Conservation (phyloP, 1,140 invertebrate genomes). For the Popillia japonica region DNA sequence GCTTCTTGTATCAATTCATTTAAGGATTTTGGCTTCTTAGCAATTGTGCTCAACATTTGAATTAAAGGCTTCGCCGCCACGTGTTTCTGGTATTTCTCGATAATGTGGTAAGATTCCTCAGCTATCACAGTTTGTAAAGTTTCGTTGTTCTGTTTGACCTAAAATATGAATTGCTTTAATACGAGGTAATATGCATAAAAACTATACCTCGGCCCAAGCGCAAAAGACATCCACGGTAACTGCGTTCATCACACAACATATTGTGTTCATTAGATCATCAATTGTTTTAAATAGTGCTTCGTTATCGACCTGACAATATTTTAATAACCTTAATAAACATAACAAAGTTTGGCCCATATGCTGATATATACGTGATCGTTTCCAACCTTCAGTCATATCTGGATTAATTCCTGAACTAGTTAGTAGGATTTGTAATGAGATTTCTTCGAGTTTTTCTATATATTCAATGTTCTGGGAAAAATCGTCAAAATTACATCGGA, state of each 20-base stretch:
- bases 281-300: slow-evolving; percentile 46
- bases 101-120: slow-evolving; percentile 50
- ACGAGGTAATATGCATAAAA: not conserved
- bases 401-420: slow-evolving; percentile 48
- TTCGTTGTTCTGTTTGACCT: slow-evolving; percentile 50
- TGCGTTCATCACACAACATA: slow-evolving; percentile 47
- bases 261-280: slow-evolving; percentile 45
- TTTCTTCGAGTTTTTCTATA: slow-evolving; percentile 45
- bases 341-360: slow-evolving; percentile 53
- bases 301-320: slow-evolving; percentile 47
- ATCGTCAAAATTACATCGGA: not conserved
- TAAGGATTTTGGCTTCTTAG: slow-evolving; percentile 55
- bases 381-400: slow-evolving; percentile 46
- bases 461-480: slow-evolving; percentile 1
- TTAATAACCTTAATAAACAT: slow-evolving; percentile 51
- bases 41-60: slow-evolving; percentile 49
- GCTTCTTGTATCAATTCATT: slow-evolving; percentile 52
- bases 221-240: slow-evolving; percentile 55
- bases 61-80: slow-evolving; percentile 52
- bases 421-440: slow-evolving; percentile 47
- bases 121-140: slow-evolving; percentile 51
- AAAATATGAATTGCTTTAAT: not conserved
- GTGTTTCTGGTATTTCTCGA: slow-evolving; percentile 54
- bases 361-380: slow-evolving; percentile 45
- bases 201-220: slow-evolving; percentile 56